Conservation (phyloP, 1,140 invertebrate genomes). For the Drosophila auraria region DNA sequence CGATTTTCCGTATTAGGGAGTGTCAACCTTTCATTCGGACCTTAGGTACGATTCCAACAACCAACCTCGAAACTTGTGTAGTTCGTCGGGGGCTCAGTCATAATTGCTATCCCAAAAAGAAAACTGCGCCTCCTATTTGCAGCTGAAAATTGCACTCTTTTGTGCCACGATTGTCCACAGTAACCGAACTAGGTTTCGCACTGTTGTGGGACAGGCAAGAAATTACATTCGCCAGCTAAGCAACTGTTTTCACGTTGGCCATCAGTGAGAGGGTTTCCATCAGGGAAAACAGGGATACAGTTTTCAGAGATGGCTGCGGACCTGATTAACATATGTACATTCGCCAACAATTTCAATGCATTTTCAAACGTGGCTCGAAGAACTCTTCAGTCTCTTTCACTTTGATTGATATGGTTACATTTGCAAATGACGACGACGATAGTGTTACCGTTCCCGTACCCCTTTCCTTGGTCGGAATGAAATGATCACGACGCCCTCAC, state of each 20-base stretch:
- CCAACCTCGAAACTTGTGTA: not conserved
- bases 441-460: not conserved
- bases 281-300: constrained; percentile 49
- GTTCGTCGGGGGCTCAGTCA: constrained; percentile 26
- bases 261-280: constrained; percentile 35
- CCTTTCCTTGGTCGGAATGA: constrained; percentile 33
- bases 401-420: constrained; percentile 72
- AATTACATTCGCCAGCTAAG: constrained; percentile 51
- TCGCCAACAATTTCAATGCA: constrained; percentile 66
- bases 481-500: constrained; percentile 27
- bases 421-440: constrained; percentile 47
- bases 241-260: constrained; percentile 6
- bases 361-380: constrained; percentile 37
- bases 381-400: constrained; percentile 57
- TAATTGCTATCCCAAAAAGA: constrained; percentile 61
- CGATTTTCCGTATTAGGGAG: constrained; percentile 63
- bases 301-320: constrained; percentile 13
- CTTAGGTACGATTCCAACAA: constrained; percentile 19
- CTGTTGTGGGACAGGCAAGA: constrained; percentile 36
- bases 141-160: constrained; percentile 69
- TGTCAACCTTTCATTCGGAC: constrained; percentile 29
- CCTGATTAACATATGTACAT: constrained; percentile 68
- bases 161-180: constrained; percentile 51
- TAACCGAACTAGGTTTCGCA: constrained; percentile 6
- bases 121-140: constrained; percentile 9